Evolutionary conservation across 2,797 vertebrate genomes (phyloP).

Genomic region (Micromesistius poutassou): DNA sequence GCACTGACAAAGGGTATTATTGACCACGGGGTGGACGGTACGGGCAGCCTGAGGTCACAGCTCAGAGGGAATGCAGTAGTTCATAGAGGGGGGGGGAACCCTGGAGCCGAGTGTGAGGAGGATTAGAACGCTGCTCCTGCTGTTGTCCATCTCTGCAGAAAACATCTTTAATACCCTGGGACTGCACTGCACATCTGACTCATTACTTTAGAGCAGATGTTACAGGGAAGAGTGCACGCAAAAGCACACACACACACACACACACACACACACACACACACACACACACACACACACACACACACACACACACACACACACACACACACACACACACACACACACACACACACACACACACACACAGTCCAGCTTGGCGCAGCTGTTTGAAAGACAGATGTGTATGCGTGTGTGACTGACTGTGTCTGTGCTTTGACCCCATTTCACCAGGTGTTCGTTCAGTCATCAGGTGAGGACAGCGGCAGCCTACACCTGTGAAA

Average conservation of each 20-base stretch:
- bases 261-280: conserved; percentile 27
- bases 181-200: background rate
- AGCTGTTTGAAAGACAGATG: conserved; percentile 13
- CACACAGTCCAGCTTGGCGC: background rate
- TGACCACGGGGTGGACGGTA: background rate
- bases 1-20: background rate
- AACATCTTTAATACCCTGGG: background rate
- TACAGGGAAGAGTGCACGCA: background rate
- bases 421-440: conserved; percentile 26
- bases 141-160: background rate
- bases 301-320: conserved; percentile 31
- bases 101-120: background rate
- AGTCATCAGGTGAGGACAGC: conserved; percentile 41
- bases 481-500: conserved; percentile 50
- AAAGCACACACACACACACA: conserved; percentile 29
- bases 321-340: conserved; percentile 32
- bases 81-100: background rate
- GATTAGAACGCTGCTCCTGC: background rate
- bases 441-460: conserved; percentile 54
- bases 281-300: conserved; percentile 29
- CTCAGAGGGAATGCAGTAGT: background rate
- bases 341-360: conserved; percentile 30
- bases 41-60: background rate
- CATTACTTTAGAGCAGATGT: background rate
- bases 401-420: conserved; percentile 41